A percentile compares a stretch with the other conserved stretches of the same genome.
Conservation (phyloP, 2,113 vertebrate genomes). For the Elanus axillaris region DNA sequence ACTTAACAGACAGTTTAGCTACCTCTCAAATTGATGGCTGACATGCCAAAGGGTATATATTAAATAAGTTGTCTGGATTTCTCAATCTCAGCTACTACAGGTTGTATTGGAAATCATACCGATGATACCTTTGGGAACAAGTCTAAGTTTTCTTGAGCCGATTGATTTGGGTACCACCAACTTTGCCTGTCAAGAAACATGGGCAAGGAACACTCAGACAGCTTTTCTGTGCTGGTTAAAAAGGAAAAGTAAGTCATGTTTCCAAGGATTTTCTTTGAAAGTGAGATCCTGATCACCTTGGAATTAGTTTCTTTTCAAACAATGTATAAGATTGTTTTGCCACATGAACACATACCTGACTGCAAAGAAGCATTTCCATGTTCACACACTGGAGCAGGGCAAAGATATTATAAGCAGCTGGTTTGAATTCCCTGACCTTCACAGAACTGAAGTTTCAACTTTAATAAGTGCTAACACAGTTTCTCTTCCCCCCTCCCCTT, state of each 20-base stretch:
- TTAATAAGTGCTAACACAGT: slow-evolving; percentile 4
- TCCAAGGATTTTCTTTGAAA: not conserved
- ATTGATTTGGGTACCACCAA: not conserved
- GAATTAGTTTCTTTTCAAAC: not conserved
- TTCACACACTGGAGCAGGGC: not conserved
- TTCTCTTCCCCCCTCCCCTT: not conserved
- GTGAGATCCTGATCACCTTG: not conserved
- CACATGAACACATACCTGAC: not conserved
- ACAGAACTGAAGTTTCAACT: not conserved
- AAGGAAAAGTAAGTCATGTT: not conserved
- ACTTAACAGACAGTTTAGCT: slow-evolving; percentile 23
- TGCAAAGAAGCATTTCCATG: not conserved
- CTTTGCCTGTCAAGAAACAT: not conserved
- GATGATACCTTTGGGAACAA: not conserved
- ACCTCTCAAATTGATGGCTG: not conserved
- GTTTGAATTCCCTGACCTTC: slow-evolving; percentile 34
- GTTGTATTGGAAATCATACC: not conserved
- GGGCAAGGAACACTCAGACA: not conserved
- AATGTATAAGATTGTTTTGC: not conserved
- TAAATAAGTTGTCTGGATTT: not conserved
- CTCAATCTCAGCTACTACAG: not conserved
- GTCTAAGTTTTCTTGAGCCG: not conserved
- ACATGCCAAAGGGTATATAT: not conserved
- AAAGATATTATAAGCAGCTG: not conserved
- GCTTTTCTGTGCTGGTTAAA: not conserved